Base-by-base conservation (phyloP, 1,140 invertebrate species). In the Zaprionus taronus region DNA sequence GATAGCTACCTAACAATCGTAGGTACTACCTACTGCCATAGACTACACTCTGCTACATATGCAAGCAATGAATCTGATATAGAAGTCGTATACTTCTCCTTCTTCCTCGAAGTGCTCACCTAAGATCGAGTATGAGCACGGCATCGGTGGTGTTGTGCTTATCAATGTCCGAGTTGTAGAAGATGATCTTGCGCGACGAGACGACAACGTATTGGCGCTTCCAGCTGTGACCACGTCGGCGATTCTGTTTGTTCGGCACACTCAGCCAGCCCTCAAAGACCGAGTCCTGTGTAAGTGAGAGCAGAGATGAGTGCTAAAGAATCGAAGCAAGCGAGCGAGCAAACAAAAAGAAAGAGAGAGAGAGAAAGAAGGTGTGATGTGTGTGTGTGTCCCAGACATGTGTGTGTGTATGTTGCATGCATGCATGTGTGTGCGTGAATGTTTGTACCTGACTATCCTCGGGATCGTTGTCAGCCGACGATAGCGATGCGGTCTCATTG, bases 181-280 rank as follows among this genome's bases (percentile, higher is more conserved):
- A 99, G 55, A 99, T 97, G 64, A 99, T 98, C 93, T 99, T 99
- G 89, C 97, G 97, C 70, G 97, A 98, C 17, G 98, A 99, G 15
- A 99, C 98, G 24, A 99, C 98, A 5, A 99, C 98, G 93, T 98
- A 99, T 93, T 99, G 98, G 83, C 98, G 98, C 93, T 97, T 97
- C 98, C 98, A 99, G 28, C 98, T 98, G 93, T 99, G 98, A 65
- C 84, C 84, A n/a, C 98, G 95, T 68, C 97, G 96, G 66, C 99
- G 98, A 92, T 99, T 99, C 93, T 98, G 97, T 92, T 98, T 99
- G 83, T 97, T 98, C 26, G 98, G 98, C 79, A 99, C 96, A 53
- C 97, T 98, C 11, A 99, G 94, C 98, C 98, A 99, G 53, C 98
- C 98, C 93, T 99, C 98, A 76, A 99, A 95, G 24, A 97, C 95